Percentiles rank a stretch among this genome's conserved stretches.
Evolutionary conservation across 2,113 vertebrate genomes (phyloP).

Genomic region (Oryzias melastigma): DNA sequence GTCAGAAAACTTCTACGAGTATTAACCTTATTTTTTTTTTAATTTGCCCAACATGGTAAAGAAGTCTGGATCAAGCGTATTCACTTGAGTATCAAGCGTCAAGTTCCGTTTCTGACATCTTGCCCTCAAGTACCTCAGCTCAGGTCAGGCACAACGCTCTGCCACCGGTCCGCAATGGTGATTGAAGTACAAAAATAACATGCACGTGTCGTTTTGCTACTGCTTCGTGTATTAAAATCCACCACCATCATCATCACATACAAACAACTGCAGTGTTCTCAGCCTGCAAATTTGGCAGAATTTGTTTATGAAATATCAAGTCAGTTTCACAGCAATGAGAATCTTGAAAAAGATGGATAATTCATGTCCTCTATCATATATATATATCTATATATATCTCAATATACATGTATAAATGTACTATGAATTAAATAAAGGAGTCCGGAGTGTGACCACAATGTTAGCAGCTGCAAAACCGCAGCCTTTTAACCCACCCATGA

Average conservation of each 20-base stretch:
- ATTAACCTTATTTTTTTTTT: slow-evolving; percentile 31
- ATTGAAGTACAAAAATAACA: slow-evolving; percentile 75
- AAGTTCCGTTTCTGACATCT: slow-evolving; percentile 34
- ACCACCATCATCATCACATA: slow-evolving; percentile 54
- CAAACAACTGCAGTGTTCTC: slow-evolving; percentile 60
- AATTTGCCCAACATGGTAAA: slow-evolving; percentile 25
- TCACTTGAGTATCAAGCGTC: slow-evolving; percentile 30
- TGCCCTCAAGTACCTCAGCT: slow-evolving; percentile 50
- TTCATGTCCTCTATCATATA: slow-evolving; percentile 45
- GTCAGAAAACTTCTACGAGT: slow-evolving; percentile 43
- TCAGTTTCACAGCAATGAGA: slow-evolving; percentile 62
- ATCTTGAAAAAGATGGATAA: slow-evolving; percentile 50
- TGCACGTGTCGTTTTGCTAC: slow-evolving; percentile 72
- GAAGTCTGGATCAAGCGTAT: slow-evolving; percentile 29
- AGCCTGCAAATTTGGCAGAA: slow-evolving; percentile 67
- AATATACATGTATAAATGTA: slow-evolving; percentile 46
- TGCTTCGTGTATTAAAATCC: slow-evolving; percentile 67
- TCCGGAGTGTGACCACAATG: slow-evolving; percentile 68
- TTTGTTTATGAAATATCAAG: slow-evolving; percentile 52
- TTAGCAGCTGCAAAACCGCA: slow-evolving; percentile 61
- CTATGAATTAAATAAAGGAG: slow-evolving; percentile 60
- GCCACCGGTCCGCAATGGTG: slow-evolving; percentile 57
- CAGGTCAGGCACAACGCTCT: slow-evolving; percentile 43
- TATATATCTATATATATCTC: slow-evolving; percentile 29
- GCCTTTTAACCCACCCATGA: slow-evolving; percentile 60